Percentiles rank a stretch among this genome's conserved stretches.
Conservation (phyloP, 2,888 invertebrate genomes). For the Cynaeus angustus region DNA sequence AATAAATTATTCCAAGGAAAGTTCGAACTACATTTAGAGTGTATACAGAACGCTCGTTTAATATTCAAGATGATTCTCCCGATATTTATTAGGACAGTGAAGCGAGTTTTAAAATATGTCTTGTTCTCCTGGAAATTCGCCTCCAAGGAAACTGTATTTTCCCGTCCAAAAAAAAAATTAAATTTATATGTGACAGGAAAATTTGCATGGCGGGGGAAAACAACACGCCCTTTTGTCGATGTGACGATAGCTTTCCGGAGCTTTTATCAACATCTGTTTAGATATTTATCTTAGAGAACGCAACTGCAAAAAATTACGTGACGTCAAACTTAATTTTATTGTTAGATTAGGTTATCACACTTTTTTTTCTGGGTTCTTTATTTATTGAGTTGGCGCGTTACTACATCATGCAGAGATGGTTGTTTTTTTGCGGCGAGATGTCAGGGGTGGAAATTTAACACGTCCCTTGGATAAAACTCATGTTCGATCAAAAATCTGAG, state of each 20-base stretch:
- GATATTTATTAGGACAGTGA: conserved; percentile 24
- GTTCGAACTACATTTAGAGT: conserved; percentile 14
- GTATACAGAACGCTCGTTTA: conserved; percentile 16
- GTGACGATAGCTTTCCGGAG: conserved; percentile 27
- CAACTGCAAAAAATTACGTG: conserved; percentile 8
- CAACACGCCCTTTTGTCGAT: conserved; percentile 27
- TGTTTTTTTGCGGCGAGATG: conserved; percentile 9
- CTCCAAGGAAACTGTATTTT: conserved; percentile 24
- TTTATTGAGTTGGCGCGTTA: conserved; percentile 13
- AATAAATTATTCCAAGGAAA: conserved; percentile 36
- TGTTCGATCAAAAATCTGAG: too few species aligned
- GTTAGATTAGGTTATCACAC: conserved; percentile 9
- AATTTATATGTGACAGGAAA: conserved; percentile 43
- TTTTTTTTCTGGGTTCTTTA: conserved; percentile 5
- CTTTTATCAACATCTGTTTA: conserved; percentile 55
- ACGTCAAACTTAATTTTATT: conserved; percentile 13
- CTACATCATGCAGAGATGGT: conserved; percentile 4
- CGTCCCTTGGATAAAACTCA: not conserved
- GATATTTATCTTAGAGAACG: conserved; percentile 55
- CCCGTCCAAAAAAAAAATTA: conserved; percentile 35
- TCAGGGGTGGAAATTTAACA: not conserved
- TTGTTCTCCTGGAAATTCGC: conserved; percentile 26
- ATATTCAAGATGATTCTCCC: conserved; percentile 29
- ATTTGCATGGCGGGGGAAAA: conserved; percentile 36
- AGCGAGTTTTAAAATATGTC: conserved; percentile 28